These are phyloP conservation scores for Neoitamus cyanurus DNA, from an alignment of 2,888 invertebrate species.

Conservation along the genomic window DNA sequence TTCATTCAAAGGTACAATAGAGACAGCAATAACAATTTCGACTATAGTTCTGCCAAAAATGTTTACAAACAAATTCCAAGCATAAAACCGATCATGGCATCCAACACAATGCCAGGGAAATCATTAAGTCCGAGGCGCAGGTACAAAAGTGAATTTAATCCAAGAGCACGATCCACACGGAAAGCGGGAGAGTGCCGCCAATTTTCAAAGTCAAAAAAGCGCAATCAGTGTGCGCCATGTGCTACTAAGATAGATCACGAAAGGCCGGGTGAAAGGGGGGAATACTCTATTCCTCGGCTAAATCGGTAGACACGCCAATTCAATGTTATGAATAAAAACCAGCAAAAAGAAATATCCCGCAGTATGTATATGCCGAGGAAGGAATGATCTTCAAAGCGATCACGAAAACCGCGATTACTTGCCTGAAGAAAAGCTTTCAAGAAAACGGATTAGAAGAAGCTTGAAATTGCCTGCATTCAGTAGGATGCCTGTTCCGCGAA, in stretches of 20 bases:
- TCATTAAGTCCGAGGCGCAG: constrained; percentile 9
- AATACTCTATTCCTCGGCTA: neutral
- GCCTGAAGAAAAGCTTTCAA: neutral
- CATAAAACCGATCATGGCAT: neutral
- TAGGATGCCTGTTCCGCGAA: constrained; percentile 18
- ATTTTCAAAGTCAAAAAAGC: constrained; percentile 32
- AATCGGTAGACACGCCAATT: neutral
- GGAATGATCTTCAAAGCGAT: neutral
- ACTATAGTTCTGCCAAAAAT: neutral
- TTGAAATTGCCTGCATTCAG: neutral
- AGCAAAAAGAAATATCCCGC: neutral
- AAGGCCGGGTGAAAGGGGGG: neutral
- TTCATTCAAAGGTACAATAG: neutral
- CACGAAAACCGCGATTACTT: neutral
- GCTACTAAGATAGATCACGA: neutral
- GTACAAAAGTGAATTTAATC: constrained; percentile 10
- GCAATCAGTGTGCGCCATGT: neutral
- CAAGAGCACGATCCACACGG: constrained; percentile 19
- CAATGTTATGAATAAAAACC: constrained; percentile 12
- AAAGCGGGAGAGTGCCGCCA: constrained; percentile 1
- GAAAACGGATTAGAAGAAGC: neutral
- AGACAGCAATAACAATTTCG: neutral
- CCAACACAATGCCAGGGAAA: constrained; percentile 26
- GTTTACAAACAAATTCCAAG: neutral
- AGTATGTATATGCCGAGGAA: neutral